Conservation (phyloP, 2,797 vertebrate species). For the Tadarida brasiliensis region DNA sequence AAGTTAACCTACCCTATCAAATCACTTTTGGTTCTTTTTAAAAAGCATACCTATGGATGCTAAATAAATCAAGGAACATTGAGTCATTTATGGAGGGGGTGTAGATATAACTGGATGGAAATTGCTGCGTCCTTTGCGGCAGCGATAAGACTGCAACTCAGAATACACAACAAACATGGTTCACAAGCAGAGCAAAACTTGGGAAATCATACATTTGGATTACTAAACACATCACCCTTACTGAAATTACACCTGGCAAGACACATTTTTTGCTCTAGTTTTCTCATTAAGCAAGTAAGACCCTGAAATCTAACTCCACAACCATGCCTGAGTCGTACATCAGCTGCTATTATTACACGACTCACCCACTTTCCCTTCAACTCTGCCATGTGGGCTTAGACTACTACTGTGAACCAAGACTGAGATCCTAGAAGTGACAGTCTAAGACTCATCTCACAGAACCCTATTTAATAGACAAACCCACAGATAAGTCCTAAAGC, state of each 20-base stretch:
- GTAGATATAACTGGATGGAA: background rate
- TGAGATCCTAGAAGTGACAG: background rate
- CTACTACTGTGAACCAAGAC: background rate
- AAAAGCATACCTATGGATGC: background rate
- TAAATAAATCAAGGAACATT: background rate
- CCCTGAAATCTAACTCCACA: slow-evolving; percentile 12
- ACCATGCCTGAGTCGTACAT: background rate
- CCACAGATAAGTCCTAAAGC: background rate
- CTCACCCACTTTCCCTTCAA: background rate
- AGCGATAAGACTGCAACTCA: background rate
- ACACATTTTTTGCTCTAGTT: background rate
- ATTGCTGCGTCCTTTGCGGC: background rate
- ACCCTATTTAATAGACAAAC: background rate
- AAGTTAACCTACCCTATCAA: background rate
- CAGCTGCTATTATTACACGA: background rate
- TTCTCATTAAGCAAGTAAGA: slow-evolving; percentile 24
- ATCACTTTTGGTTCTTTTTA: background rate
- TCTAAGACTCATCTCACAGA: background rate
- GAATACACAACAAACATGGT: background rate
- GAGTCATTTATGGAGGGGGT: slow-evolving; percentile 1
- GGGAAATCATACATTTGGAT: background rate
- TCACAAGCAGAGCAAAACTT: background rate
- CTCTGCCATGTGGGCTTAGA: background rate
- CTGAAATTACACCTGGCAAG: background rate
- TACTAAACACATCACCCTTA: background rate